Percentiles rank a stretch among this genome's conserved stretches.
These are phyloP conservation scores for Sciaenops ocellatus DNA, from an alignment of 2,797 vertebrate genomes.

Conservation along the genomic window DNA sequence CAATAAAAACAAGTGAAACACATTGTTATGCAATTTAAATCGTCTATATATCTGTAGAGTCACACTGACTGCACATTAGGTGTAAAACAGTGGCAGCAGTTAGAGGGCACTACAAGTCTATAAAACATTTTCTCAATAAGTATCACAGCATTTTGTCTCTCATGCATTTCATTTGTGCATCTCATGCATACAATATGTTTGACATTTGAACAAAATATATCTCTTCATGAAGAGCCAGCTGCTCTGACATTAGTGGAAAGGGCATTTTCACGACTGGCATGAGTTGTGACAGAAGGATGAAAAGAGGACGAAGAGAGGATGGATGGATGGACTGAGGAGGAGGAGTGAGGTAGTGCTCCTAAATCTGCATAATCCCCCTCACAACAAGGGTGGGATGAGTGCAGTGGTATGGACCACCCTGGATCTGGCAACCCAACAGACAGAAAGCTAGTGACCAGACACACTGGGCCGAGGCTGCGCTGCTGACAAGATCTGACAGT, in stretches of 20 bases:
- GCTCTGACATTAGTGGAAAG: conserved; percentile 20
- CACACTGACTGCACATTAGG: not conserved
- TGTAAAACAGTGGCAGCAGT: not conserved
- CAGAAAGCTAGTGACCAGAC: conserved; percentile 19
- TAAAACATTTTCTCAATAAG: not conserved
- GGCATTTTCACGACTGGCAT: not conserved
- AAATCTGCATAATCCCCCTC: conserved; percentile 51
- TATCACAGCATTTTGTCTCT: not conserved
- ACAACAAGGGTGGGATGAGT: conserved; percentile 34
- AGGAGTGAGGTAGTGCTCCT: conserved; percentile 29
- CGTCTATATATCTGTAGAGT: not conserved
- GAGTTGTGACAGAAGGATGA: conserved; percentile 1
- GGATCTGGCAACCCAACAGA: conserved; percentile 50
- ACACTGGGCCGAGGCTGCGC: not conserved
- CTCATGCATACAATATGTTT: not conserved
- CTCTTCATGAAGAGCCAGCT: not conserved
- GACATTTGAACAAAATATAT: conserved; percentile 29
- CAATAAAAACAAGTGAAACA: not conserved
- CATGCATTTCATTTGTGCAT: not conserved
- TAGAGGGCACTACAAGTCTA: not conserved
- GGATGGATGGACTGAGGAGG: conserved; percentile 17
- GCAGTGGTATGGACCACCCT: conserved; percentile 50
- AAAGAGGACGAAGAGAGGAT: not conserved
- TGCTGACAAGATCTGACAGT: conserved; percentile 48
- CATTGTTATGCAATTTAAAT: not conserved